Conservation (phyloP, 2,888 invertebrate species). For the Chymomyza fuscimana region DNA sequence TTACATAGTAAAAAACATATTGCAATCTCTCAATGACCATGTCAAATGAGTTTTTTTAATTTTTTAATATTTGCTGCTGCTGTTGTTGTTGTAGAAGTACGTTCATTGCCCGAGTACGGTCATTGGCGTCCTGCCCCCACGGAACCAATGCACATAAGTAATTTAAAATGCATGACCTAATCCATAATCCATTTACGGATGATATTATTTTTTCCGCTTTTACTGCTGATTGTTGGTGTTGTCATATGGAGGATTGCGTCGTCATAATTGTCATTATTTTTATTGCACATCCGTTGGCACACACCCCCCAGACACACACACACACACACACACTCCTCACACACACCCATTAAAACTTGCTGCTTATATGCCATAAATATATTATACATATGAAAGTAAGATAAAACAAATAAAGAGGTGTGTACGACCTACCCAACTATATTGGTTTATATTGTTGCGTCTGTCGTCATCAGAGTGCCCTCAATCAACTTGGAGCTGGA, state of each 20-base stretch:
- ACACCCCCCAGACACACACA: not conserved
- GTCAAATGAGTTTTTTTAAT: not conserved
- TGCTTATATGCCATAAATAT: not conserved
- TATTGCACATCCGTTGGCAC: slow-evolving; percentile 29
- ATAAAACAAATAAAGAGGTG: slow-evolving; percentile 27
- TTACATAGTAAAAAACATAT: not conserved
- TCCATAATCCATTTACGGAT: slow-evolving; percentile 40
- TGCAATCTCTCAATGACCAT: not conserved
- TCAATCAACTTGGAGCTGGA: slow-evolving; percentile 41
- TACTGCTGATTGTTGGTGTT: not conserved
- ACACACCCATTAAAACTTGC: too few species aligned
- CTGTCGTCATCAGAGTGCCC: slow-evolving; percentile 29
- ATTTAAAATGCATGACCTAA: slow-evolving; percentile 56
- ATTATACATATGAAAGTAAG: not conserved
- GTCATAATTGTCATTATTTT: slow-evolving; percentile 49
- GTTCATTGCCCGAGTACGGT: slow-evolving; percentile 47
- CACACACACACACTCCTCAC: not conserved
- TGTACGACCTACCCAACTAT: slow-evolving; percentile 47
- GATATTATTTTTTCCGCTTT: not conserved
- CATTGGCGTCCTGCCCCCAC: slow-evolving; percentile 33
- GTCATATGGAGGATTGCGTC: slow-evolving; percentile 9
- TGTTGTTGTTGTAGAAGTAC: slow-evolving; percentile 27
- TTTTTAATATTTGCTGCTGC: slow-evolving; percentile 9
- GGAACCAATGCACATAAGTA: slow-evolving; percentile 1
- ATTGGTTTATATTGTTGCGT: slow-evolving; percentile 25